A percentile compares a stretch with the other conserved stretches of the same genome.
Evolutionary conservation across 2,113 vertebrate species (phyloP).

Genomic region (Protobothrops flavoviridis): DNA sequence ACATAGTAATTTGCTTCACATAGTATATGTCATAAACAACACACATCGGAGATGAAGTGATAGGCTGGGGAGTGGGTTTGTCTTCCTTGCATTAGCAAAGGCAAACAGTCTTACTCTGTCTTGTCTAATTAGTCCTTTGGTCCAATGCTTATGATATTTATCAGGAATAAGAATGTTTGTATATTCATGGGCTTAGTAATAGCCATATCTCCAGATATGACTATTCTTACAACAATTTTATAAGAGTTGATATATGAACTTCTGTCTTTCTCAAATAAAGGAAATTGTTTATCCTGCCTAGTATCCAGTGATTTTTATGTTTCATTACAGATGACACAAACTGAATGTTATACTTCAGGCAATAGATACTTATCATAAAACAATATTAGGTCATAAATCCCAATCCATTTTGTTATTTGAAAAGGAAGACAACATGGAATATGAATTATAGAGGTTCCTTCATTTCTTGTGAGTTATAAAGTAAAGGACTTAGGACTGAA

Average conservation of each 20-base stretch:
- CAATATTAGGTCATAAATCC: conserved; percentile 52
- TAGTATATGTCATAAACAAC: background rate
- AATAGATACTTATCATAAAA: conserved; percentile 46
- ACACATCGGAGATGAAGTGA: background rate
- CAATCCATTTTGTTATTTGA: conserved; percentile 39
- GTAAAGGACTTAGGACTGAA: conserved; percentile 58
- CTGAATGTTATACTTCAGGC: background rate
- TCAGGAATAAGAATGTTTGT: background rate
- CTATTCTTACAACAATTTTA: background rate
- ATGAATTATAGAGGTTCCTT: conserved; percentile 61
- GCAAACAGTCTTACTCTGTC: background rate
- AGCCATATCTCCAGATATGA: background rate
- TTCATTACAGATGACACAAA: background rate
- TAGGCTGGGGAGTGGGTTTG: background rate
- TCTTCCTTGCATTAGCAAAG: background rate
- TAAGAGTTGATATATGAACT: background rate
- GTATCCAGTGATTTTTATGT: background rate
- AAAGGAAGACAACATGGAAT: conserved; percentile 51
- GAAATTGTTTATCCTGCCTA: background rate
- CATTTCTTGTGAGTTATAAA: conserved; percentile 66
- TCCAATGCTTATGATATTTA: background rate
- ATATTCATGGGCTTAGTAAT: background rate
- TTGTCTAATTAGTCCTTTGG: background rate
- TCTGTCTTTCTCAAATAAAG: background rate
- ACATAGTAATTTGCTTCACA: background rate